Base-by-base conservation (phyloP, 2,113 vertebrate genomes). In the Ictalurus furcatus region DNA sequence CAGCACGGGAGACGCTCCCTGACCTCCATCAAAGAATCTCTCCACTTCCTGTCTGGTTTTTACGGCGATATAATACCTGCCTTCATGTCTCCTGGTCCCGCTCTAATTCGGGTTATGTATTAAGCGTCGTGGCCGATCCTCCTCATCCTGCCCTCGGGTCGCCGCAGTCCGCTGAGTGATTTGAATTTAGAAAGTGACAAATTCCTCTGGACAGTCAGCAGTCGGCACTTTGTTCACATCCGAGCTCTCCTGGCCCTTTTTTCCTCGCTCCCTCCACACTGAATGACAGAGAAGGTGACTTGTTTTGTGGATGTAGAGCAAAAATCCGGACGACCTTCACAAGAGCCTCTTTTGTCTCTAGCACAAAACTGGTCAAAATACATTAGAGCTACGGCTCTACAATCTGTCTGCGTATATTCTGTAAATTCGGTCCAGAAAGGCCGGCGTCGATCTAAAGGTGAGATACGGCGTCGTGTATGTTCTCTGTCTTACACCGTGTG, bases 81-180 rank as follows among this genome's bases (percentile, higher is more conserved):
- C 93, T 96, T 94, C 94, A 95, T 95, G 96, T 95, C 93, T 92
- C 88, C 86, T 88, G 85, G 94, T 93, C 94, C 92, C 90, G 94
- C 94, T 96, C 95, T 96, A 96, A 96, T 96, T 96, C 95, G 91
- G 94, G 94, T 95, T 94, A 96, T 94, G 95, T 95, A 95, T 95
- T 95, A 96, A 95, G 93, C 93, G 93, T 93, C 91, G 90, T 88
- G 91, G 93, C 92, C 91, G 48, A 88, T 94, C 92, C 90, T 88
- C 88, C 91, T 91, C 92, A 48, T 44, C 67, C 76, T 44, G 84
- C 88, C 88, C 58, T 80, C 88, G 85, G 93, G 94, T 94, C 93
- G 93, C 92, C 89, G 92, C 92, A 92, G 93, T 92, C 91, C 83
- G 87, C 87, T 90, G 94, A 95, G 93, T 94, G 93, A 95, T 95